Conservation (phyloP, 2,113 vertebrate species). For the Thinocorus orbignyianus region DNA sequence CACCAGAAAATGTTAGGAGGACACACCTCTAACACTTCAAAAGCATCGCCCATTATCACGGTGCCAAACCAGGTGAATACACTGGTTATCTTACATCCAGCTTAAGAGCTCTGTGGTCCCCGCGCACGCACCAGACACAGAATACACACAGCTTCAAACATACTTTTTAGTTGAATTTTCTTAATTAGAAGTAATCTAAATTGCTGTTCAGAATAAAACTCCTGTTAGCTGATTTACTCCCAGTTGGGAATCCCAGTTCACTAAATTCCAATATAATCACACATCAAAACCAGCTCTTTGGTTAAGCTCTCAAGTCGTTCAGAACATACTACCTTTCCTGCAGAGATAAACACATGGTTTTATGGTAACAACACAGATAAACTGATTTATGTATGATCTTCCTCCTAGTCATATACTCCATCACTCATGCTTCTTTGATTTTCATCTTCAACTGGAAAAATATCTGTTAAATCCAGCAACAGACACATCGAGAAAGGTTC, state of each 20-base stretch:
- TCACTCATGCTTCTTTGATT: neutral
- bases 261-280: neutral
- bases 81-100: neutral
- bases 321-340: neutral
- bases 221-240: neutral
- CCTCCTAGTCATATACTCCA: neutral
- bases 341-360: neutral
- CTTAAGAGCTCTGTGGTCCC: neutral
- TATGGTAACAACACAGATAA: neutral
- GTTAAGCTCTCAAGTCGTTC: neutral
- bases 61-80: neutral
- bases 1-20: neutral
- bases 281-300: neutral
- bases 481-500: neutral
- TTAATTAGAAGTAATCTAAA: neutral
- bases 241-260: neutral
- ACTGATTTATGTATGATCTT: neutral
- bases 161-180: neutral
- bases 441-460: neutral
- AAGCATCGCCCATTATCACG: neutral
- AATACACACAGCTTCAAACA: neutral
- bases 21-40: neutral
- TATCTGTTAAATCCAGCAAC: neutral
- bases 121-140: neutral
- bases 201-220: neutral